phyloP scores from a whole-genome alignment of 2,797 vertebrate species.

The Arremon aurantiirostris region DNA sequence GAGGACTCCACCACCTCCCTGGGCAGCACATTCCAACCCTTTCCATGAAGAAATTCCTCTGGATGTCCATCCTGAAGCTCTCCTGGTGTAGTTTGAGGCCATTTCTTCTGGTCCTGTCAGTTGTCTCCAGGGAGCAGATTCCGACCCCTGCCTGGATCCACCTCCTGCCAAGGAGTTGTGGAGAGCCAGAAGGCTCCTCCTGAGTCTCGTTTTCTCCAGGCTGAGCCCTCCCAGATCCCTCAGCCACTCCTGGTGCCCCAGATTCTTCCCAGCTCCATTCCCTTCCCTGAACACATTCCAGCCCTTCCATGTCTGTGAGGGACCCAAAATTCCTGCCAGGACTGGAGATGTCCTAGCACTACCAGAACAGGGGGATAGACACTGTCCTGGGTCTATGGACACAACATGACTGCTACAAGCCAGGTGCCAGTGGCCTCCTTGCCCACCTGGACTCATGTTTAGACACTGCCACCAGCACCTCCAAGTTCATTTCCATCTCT shows the following conservation, averaged over 20 bases:
- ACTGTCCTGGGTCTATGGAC: not conserved
- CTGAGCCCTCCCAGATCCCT: not conserved
- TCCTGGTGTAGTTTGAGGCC: not conserved
- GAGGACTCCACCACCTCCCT: not conserved
- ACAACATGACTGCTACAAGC: no score
- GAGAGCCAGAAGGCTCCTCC: accelerated
- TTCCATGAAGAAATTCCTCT: not conserved
- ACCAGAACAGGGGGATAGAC: not conserved
- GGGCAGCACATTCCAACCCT: not conserved
- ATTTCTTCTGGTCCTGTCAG: not conserved
- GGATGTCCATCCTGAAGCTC: not conserved
- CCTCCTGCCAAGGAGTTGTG: not conserved
- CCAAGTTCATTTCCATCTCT: not conserved
- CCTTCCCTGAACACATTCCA: not conserved
- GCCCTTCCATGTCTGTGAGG: not conserved
- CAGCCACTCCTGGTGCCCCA: not conserved
- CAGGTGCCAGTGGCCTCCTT: not conserved
- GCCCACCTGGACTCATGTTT: not conserved
- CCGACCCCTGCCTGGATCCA: accelerated
- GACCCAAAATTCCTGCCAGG: not conserved
- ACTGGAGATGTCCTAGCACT: not conserved
- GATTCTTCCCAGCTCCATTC: not conserved
- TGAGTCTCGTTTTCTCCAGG: not conserved
- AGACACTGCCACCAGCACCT: not conserved
- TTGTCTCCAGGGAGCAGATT: not conserved